phyloP scores from a whole-genome alignment of 2,113 vertebrate species.

The Orthochromis indermauri region DNA sequence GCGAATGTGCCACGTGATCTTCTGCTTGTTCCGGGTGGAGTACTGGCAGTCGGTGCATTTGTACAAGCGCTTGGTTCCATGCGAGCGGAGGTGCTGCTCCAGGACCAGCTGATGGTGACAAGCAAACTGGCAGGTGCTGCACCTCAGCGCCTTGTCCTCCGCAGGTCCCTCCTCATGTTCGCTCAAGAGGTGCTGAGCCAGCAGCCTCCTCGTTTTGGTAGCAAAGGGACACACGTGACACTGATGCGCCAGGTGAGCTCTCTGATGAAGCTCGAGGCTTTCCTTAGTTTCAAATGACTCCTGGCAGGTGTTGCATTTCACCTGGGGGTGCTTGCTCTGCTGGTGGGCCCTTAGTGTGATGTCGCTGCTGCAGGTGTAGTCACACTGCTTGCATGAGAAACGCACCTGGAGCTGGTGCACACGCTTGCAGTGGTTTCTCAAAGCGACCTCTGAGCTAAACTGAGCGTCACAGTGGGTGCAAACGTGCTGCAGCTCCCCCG shows the following conservation, averaged over 20 bases:
- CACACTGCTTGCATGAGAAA: slow-evolving; percentile 73
- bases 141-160: slow-evolving; percentile 71
- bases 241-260: slow-evolving; percentile 75
- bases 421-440: slow-evolving; percentile 85
- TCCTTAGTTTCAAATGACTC: slow-evolving; percentile 69
- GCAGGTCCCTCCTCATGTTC: slow-evolving; percentile 71
- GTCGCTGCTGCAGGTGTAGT: slow-evolving; percentile 72
- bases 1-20: slow-evolving; percentile 95
- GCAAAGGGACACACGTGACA: slow-evolving; percentile 83
- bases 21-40: slow-evolving; percentile 89
- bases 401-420: slow-evolving; percentile 65
- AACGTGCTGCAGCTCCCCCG: slow-evolving; percentile 68
- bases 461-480: slow-evolving; percentile 79
- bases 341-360: slow-evolving; percentile 74
- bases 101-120: slow-evolving; percentile 85
- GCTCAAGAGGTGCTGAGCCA: slow-evolving; percentile 81
- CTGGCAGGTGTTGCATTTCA: slow-evolving; percentile 75
- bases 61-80: slow-evolving; percentile 84
- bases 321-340: slow-evolving; percentile 73
- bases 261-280: slow-evolving; percentile 74
- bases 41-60: slow-evolving; percentile 90
- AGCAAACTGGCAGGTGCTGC: slow-evolving; percentile 80
- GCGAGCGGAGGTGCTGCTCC: slow-evolving; percentile 89
- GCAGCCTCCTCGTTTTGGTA: slow-evolving; percentile 74
- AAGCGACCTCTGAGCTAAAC: slow-evolving; percentile 84